phyloP scores from a whole-genome alignment of 2,888 invertebrate genomes.

The Zaprionus bogoriensis region DNA sequence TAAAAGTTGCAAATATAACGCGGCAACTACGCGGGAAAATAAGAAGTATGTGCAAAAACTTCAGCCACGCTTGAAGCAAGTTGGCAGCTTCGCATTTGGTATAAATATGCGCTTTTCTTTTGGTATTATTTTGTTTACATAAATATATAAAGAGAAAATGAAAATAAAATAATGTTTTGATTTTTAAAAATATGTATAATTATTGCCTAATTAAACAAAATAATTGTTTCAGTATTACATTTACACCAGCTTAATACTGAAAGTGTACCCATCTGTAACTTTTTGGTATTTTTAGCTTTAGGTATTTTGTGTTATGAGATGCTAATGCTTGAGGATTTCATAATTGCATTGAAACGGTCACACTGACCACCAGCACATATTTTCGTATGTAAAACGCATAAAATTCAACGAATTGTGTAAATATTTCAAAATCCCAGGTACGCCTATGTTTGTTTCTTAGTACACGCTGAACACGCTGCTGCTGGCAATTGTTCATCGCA shows the following conservation, averaged over 20 bases:
- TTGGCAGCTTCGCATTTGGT: slow-evolving; percentile 22
- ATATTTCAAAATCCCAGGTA: slow-evolving; percentile 28
- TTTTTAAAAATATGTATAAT: not conserved
- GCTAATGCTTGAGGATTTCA: slow-evolving; percentile 16
- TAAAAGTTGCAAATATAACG: slow-evolving; percentile 24
- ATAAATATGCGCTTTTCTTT: not conserved
- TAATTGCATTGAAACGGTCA: slow-evolving; percentile 29
- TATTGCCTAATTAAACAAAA: not conserved
- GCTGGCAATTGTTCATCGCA: slow-evolving; percentile 31
- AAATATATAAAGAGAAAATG: not conserved
- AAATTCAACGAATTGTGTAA: slow-evolving; percentile 52
- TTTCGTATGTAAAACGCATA: slow-evolving; percentile 68
- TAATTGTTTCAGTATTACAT: not conserved
- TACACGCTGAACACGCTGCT: slow-evolving; percentile 19
- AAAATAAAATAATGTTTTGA: not conserved
- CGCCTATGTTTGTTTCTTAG: slow-evolving; percentile 39
- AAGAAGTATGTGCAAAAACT: not conserved
- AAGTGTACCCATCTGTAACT: too few relatives aligned
- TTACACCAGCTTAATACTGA: too few relatives aligned
- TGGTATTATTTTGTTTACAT: not conserved
- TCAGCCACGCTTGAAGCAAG: slow-evolving; percentile 12
- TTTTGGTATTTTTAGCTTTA: not conserved
- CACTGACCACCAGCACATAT: slow-evolving; percentile 50
- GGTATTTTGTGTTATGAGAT: not conserved
- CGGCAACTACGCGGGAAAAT: slow-evolving; percentile 42